A percentile compares a stretch with the other conserved stretches of the same genome.
These are phyloP conservation scores for Aythya baeri DNA, from an alignment of 2,113 vertebrate genomes.

Conservation along the genomic window DNA sequence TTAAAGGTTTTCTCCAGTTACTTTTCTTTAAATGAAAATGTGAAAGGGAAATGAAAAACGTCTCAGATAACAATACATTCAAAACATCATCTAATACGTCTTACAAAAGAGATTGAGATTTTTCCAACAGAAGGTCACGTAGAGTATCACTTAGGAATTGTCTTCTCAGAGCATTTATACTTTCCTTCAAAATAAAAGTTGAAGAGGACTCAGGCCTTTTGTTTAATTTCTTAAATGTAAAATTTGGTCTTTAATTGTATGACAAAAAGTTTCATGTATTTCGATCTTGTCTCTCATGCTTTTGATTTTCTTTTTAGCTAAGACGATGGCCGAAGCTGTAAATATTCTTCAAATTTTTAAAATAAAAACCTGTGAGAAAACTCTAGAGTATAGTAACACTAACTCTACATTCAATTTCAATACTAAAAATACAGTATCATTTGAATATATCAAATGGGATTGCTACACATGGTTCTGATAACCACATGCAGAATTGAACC, in stretches of 20 bases:
- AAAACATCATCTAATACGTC: background rate
- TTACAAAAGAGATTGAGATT: background rate
- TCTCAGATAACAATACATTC: background rate
- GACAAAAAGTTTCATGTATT: background rate
- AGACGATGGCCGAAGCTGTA: background rate
- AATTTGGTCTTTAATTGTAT: background rate
- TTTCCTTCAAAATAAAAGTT: background rate
- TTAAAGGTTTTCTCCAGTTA: slow-evolving; percentile 33
- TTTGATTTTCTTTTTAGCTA: background rate
- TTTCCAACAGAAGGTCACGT: background rate
- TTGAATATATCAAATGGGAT: background rate
- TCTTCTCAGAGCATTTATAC: background rate
- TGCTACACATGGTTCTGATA: background rate
- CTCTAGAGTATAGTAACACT: background rate
- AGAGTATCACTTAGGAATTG: background rate
- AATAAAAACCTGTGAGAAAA: background rate
- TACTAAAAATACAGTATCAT: background rate
- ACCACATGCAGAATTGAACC: background rate
- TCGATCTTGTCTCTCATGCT: background rate
- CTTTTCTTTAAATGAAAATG: slow-evolving; percentile 26
- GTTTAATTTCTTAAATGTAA: background rate
- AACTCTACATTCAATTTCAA: background rate
- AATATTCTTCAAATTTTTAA: background rate
- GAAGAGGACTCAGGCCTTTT: background rate
- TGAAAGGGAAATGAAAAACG: background rate